phyloP scores from a whole-genome alignment of 2,113 vertebrate species.

The Opisthocomus hoazin region DNA sequence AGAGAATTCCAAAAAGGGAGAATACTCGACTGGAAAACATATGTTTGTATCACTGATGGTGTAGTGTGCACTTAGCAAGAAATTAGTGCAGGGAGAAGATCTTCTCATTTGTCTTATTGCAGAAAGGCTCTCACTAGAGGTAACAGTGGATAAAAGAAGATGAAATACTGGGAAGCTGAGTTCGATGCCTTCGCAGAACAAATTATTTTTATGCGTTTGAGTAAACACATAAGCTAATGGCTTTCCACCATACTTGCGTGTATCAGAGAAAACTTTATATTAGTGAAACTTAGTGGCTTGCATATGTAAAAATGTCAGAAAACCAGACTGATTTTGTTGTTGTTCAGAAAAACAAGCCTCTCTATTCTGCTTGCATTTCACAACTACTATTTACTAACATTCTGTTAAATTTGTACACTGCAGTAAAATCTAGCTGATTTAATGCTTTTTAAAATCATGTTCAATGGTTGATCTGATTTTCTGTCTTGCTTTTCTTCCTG shows the following conservation, averaged over 20 bases:
- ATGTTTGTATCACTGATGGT: rapidly evolving
- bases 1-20: not conserved
- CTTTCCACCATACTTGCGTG: not conserved
- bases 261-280: not conserved
- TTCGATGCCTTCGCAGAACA: not conserved
- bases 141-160: not conserved
- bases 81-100: not conserved
- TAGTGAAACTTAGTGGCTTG: not conserved
- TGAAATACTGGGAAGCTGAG: not conserved
- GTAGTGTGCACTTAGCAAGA: not conserved
- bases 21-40: not conserved
- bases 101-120: not conserved
- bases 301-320: not conserved
- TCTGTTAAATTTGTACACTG: not conserved
- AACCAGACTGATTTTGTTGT: not conserved
- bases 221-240: not conserved
- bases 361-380: not conserved
- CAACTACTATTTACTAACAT: not conserved
- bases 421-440: not conserved
- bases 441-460: not conserved
- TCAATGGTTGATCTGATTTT: not conserved
- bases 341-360: not conserved
- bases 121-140: not conserved
- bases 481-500: not conserved
- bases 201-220: not conserved